Conservation (phyloP, 1,140 invertebrate genomes). For the Listronotus oregonensis region DNA sequence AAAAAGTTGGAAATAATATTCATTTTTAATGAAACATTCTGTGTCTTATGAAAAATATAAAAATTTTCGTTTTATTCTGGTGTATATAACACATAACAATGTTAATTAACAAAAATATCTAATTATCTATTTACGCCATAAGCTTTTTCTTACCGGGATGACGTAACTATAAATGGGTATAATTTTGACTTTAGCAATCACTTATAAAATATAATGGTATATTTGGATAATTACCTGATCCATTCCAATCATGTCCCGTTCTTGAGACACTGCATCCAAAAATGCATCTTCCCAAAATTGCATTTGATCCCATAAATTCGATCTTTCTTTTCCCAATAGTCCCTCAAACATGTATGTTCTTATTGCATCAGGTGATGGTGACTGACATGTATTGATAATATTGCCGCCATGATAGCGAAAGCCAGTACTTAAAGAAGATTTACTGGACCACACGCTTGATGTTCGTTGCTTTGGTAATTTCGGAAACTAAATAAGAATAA, state of each 20-base stretch:
- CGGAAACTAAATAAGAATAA: conserved; percentile 60
- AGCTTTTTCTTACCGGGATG: too few relatives aligned
- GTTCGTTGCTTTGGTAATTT: conserved; percentile 74
- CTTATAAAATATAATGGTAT: too few relatives aligned
- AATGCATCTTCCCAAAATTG: conserved; percentile 99
- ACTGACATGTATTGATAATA: conserved; percentile 79
- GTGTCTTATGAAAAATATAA: too few relatives aligned
- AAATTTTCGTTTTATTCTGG: too few relatives aligned
- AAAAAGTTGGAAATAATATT: too few relatives aligned
- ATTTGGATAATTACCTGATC: conserved; percentile 86
- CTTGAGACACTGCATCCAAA: conserved; percentile 97
- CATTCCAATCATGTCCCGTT: conserved; percentile 99
- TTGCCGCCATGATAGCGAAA: conserved; percentile 88
- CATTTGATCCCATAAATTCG: conserved; percentile 98
- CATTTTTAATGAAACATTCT: too few relatives aligned
- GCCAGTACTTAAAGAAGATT: conserved; percentile 86
- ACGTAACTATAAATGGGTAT: too few relatives aligned
- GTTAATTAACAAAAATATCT: too few relatives aligned
- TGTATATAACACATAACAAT: too few relatives aligned
- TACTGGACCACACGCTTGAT: conserved; percentile 91
- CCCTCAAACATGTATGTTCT: conserved; percentile 93
- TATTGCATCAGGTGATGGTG: conserved; percentile 83
- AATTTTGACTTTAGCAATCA: too few relatives aligned
- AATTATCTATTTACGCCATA: too few relatives aligned
- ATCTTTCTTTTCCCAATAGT: conserved; percentile 68